Base-by-base conservation (phyloP, 2,797 vertebrate genomes). In the Spondyliosoma cantharus region DNA sequence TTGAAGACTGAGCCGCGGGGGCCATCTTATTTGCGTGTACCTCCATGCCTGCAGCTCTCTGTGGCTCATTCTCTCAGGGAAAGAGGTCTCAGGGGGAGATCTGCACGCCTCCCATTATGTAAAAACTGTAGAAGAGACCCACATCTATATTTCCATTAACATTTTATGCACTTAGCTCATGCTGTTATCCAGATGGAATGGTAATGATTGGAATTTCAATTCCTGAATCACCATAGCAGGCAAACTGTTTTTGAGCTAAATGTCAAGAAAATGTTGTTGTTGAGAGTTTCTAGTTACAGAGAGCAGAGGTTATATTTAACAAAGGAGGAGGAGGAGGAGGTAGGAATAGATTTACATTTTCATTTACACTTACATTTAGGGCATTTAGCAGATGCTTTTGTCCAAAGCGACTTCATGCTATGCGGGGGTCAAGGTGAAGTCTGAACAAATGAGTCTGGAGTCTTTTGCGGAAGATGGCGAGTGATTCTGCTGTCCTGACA, bases 1-100 rank as follows among this genome's bases (percentile, higher is more conserved):
- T 86, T 77, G 76, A 84, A 79, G 69, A 58, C 14, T 24, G 58
- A 61, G 22, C 43, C 27, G 8, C 29, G 37, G 52, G 29, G 57
- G 61, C 53, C 20, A 12, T 37, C 70, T 59, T 60, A 74, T 83
- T 73, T 69, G 48, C 74, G 54, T 27, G 54, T 53, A 52, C n/a
- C 57, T 61, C 32, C 48, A 17, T 0, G 37, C 58, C 67, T 65
- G 62, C 74, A 57, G 53, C 63, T 71, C 63, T 66, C 43, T n/a
- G 50, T 6, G 22, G 65, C 53, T 77, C 24, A 3, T 24, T 49
- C 65, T 71, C 53, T 71, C 46, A 4, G 63, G 67, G 42, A 5
- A 42, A 17, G 57, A 68, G 17, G 49, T 58, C 64, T 58, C 64
- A 2, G 16, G 49, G 37, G 65, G 46, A 22, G 43, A 27, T 67